A percentile compares a stretch with the other conserved stretches of the same genome.
Conservation (phyloP, 2,113 vertebrate genomes). For the Empidonax alnorum region DNA sequence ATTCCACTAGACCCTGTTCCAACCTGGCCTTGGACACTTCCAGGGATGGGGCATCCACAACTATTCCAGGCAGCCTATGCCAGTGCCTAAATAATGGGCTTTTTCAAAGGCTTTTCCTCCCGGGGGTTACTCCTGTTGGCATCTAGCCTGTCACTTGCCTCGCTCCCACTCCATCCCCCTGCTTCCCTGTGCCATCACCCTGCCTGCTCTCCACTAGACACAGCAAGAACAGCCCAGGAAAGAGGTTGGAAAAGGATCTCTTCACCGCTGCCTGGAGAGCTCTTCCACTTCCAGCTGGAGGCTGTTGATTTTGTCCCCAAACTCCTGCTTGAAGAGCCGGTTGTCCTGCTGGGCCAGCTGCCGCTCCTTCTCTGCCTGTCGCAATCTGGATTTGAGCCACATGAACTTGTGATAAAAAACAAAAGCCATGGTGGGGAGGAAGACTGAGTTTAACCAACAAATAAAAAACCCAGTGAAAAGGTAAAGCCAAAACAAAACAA, state of each 20-base stretch:
- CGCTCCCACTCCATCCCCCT: neutral
- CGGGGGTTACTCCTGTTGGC: neutral
- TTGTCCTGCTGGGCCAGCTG: conserved; percentile 89
- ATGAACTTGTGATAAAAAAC: conserved; percentile 92
- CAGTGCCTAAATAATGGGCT: neutral
- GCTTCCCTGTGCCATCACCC: neutral
- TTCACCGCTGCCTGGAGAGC: conserved; percentile 89
- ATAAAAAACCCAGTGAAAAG: conserved; percentile 67
- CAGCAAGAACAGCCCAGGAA: neutral
- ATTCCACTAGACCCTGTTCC: neutral
- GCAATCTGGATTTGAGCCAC: conserved; percentile 94
- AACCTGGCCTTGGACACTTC: neutral
- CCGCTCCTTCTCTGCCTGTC: conserved; percentile 86
- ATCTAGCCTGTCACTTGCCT: too few species aligned
- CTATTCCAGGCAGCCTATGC: neutral
- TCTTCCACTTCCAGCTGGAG: conserved; percentile 91
- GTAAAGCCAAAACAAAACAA: conserved; percentile 14
- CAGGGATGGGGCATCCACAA: neutral
- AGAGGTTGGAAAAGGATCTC: neutral
- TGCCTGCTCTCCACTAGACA: neutral
- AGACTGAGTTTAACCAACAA: conserved; percentile 73
- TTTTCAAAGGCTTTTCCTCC: neutral
- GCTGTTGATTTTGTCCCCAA: conserved; percentile 96
- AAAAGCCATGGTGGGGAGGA: conserved; percentile 82
- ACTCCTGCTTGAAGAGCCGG: conserved; percentile 96